Evolutionary conservation across 1,140 invertebrate genomes (phyloP).

Genomic region (Streblospio benedicti): DNA sequence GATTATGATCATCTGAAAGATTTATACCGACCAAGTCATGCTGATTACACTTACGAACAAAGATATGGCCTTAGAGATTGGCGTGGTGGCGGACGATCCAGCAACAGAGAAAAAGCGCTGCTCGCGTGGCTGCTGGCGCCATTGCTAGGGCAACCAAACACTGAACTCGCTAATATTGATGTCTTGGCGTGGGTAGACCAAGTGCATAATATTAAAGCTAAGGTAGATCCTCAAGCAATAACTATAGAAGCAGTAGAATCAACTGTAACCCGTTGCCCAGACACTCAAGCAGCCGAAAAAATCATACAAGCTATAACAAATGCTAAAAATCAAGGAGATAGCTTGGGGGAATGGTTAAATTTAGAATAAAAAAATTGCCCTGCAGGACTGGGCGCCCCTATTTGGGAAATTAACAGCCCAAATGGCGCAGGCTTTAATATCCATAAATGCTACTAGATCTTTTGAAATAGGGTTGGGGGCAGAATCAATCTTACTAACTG

Average conservation of each 20-base stretch:
- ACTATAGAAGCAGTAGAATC: neutral
- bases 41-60: neutral
- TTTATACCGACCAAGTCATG: neutral
- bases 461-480: neutral
- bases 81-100: neutral
- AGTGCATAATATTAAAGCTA: neutral
- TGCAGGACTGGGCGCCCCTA: neutral
- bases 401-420: neutral
- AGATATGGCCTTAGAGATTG: conserved; percentile 1
- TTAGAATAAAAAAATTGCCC: neutral
- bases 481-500: neutral
- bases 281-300: neutral
- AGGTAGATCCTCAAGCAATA: neutral
- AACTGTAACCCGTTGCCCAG: neutral
- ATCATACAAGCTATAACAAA: neutral
- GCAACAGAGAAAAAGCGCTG: neutral
- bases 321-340: neutral
- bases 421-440: neutral
- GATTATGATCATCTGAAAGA: neutral
- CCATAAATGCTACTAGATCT: neutral
- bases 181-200: neutral
- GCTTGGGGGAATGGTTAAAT: neutral
- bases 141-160: neutral
- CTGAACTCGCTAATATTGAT: neutral
- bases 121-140: neutral